Base-by-base conservation (phyloP, 2,888 invertebrate species). In the Seladonia tumulorum region DNA sequence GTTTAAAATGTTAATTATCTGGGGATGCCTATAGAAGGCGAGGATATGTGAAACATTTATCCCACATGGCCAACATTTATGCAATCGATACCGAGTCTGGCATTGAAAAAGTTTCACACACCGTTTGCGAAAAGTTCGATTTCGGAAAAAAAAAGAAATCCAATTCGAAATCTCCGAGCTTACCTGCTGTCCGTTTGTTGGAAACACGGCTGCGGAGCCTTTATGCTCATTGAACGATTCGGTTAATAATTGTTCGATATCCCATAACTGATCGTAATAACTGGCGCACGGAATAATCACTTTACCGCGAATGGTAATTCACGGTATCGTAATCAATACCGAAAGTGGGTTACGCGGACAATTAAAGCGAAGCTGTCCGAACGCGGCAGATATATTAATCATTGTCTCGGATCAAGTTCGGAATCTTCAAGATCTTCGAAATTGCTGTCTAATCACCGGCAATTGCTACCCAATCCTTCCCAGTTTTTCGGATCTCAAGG, bases 1-100 rank as follows among this genome's bases (percentile, higher is more conserved):
- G 82, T 88, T 87, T 81, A 89, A 89, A 88, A 89, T 81, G 71
- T 76, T 84, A 80, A 76, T 76, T 66, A 70, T 22, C 16, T 47
- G 53, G 8, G 1, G 29, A 10, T 25, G 47, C n/a, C 53, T 29
- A 25, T 29, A 57, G 77, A n/a, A 45, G 42, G 29, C 14, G 39
- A 22, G 14, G 63, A 70, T 53, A 83, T 12, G 63, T 22, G 76
- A 68, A 77, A 49, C 60, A 70, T 75, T 75, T 39, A 75, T 79
- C 63, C 57, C 68, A 35, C 68, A 35, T 39, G 68, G 63, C 75
- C 63, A 60, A 75, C 74, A n/a, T 72, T 84, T 45, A n/a, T 47
- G 70, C 78, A 78, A 84, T 83, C 70, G 49, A 76, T 77, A 72
- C 42, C 35, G 72, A 35, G 68, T 74, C 66, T 57, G 49, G 63